Evolutionary conservation across 2,888 invertebrate genomes (phyloP), one percentile per base, ranked within the genome.

Genomic region (Patella caerulea): DNA sequence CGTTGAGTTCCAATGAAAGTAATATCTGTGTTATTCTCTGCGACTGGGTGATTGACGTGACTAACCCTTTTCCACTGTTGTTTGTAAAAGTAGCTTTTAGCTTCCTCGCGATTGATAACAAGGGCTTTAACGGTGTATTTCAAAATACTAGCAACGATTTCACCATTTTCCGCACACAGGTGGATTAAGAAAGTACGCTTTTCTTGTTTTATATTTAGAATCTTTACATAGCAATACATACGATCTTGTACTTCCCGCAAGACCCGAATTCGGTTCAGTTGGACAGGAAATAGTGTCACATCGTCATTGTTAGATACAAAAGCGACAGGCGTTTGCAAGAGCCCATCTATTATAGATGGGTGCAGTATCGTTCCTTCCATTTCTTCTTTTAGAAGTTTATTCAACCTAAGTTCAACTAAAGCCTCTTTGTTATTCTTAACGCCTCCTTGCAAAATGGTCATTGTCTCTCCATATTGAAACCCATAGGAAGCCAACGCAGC

Each of bases 321-420:
- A 17, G 70, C 34, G 14, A 9, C 45, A 17, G 54, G 24, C 17
- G 79, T 56, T 65, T 79, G 79, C 3, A 76, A 54, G 59, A 74
- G 73, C 56, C 75, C 73, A 70, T 80, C 80, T 17, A 78, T 59
- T 53, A 80, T 76, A 55, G 73, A 55, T 3, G 80, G 80, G 54
- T 80, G 80, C 45, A 80, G 55, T 59, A 56, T 74, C 14, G 78
- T 78, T 7, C 73, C 71, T 1, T 59, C 52, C 29, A 78, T 71
- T 72, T 80, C 78, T 12, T 71, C 34, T 19, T 54, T 34, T 54
- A 80, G 56, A 29, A 69, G 52, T 19, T 75, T 65, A 55, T 70
- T 69, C 19, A 78, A 29, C n/a, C 45, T 52, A 14, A 79, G 59
- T 53, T 19, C 5, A 9, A 59, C 56, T 12, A 77, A 56, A 55